Percentiles rank a stretch among this genome's conserved stretches.
Conservation (phyloP, 2,113 vertebrate genomes). For the Perca fluviatilis region DNA sequence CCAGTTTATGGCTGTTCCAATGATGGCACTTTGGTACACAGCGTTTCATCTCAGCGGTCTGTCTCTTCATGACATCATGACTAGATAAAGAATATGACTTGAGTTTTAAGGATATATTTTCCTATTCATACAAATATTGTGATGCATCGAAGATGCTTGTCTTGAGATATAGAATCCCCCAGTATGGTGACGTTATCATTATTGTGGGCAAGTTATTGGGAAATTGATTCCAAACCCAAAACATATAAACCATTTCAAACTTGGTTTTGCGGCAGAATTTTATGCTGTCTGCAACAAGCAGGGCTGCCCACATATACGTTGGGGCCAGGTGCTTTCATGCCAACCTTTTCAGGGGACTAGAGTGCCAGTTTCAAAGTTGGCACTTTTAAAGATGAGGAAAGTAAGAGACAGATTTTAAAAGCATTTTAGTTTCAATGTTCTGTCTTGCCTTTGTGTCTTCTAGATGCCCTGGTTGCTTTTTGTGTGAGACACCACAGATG, state of each 20-base stretch:
- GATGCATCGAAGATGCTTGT: neutral
- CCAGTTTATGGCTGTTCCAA: neutral
- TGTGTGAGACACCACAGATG: neutral
- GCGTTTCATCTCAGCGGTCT: neutral
- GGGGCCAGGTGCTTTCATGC: neutral
- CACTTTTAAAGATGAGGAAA: constrained; percentile 16
- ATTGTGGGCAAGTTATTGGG: neutral
- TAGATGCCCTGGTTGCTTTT: neutral
- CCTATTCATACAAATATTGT: neutral
- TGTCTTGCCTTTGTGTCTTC: neutral
- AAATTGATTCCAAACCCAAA: neutral
- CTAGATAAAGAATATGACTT: neutral
- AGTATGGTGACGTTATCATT: neutral
- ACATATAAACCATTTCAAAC: neutral
- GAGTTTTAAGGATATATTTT: neutral
- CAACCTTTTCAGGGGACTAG: neutral
- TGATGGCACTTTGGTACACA: neutral
- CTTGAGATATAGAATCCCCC: neutral
- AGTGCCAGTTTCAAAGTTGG: constrained; percentile 19
- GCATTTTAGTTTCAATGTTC: neutral
- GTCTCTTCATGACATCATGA: neutral
- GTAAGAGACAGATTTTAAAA: neutral
- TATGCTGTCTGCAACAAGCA: neutral
- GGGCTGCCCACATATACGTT: neutral
- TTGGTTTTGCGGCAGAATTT: neutral